Base-by-base conservation (phyloP, 2,113 vertebrate species). In the Tyto alba region DNA sequence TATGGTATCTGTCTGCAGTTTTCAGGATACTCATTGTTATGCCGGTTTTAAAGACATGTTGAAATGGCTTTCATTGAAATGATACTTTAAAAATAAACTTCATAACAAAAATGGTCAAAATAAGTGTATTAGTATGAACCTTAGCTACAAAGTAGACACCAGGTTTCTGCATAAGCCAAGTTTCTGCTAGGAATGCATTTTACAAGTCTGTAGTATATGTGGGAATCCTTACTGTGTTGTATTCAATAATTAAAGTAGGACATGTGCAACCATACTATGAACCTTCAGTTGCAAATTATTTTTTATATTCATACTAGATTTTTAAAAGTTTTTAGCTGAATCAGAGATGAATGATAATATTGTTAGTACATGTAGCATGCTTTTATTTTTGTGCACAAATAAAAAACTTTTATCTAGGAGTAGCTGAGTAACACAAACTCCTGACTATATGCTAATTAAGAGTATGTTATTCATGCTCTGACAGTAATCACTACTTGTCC, bases 401-500 rank as follows among this genome's bases (percentile, higher is more conserved):
- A 50, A 82, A 77, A 95, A 81, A 76, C 92, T 78, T 96, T 95
- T 71, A 55, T 74, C 73, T 56, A 88, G 76, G 32, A 94, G 66
- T 88, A 86, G 32, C 50, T 89, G 82, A 67, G 50, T 93, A 92
- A 77, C 81, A 80, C 23, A 79, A 96, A 95, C 59, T 88, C 87
- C 86, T 96, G 82, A 74, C 75, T 82, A 0, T 72, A 2, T 25
- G 63, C 82, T 95, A 95, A 96, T 96, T 95, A 90, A 90, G 63
- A 90, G 66, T 90, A 16, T 10, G 22, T 91, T 95, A n/a, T 75
- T 82, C 47, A 72, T 95, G 77, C 85, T 95, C 80, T 95, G 88
- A 77, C 60, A 95, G 62, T 96, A 91, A 91, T 95, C 66, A 41
- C 50, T 80, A 57, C 68, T 95, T 90, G 19, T 91, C n/a, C 68